Conservation (phyloP, 2,888 invertebrate genomes). For the Metalampra italica region DNA sequence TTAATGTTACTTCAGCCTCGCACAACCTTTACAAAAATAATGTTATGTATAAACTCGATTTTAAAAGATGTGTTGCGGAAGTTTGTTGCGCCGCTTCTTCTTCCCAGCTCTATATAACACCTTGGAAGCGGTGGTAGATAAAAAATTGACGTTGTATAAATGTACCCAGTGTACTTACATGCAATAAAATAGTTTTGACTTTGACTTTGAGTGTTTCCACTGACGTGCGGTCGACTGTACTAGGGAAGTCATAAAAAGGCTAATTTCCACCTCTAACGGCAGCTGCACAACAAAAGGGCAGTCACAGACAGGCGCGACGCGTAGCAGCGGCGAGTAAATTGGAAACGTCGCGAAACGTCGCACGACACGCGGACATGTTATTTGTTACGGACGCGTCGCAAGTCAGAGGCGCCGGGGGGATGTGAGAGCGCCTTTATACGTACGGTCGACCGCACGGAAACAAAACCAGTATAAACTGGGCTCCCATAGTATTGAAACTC, state of each 20-base stretch:
- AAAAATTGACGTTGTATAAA: no score
- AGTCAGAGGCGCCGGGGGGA: constrained; percentile 2
- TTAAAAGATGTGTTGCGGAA: no score
- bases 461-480: no score
- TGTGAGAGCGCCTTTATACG: background rate
- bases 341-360: constrained; percentile 34
- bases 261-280: background rate
- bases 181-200: background rate
- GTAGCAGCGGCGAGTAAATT: constrained; percentile 46
- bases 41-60: no score
- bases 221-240: background rate
- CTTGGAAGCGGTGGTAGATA: no score
- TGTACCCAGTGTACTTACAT: no score
- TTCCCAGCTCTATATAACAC: no score
- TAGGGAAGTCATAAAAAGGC: background rate
- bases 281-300: background rate
- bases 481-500: no score
- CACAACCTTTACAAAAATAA: no score
- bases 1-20: no score
- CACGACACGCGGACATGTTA: constrained; percentile 45
- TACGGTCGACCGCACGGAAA: no score
- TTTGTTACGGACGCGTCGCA: constrained; percentile 35
- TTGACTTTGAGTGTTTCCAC: background rate
- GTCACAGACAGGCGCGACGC: constrained; percentile 31
- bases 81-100: no score